A percentile compares a stretch with the other conserved stretches of the same genome.
Conservation (phyloP, 2,797 vertebrate species). For the Neosilurus hyrtlii region DNA sequence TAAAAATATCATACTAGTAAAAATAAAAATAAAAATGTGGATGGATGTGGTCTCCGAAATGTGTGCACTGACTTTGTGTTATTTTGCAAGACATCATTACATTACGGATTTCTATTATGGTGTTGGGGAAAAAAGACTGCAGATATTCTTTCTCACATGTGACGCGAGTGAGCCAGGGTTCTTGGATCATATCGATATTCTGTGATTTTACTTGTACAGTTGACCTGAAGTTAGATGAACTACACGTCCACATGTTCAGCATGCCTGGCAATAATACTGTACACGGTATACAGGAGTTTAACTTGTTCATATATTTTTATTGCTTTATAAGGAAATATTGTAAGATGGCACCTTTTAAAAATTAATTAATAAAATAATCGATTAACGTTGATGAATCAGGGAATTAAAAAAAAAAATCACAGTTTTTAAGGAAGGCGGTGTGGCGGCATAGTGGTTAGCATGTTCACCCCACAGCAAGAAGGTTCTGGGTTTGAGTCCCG, state of each 20-base stretch:
- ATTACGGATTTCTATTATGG: not conserved
- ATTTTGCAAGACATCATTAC: not conserved
- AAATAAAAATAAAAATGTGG: not conserved
- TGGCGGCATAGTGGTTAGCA: too few species aligned
- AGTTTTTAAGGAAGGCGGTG: too few species aligned
- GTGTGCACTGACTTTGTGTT: not conserved
- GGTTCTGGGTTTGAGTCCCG: too few species aligned
- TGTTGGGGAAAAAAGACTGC: not conserved
- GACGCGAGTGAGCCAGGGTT: not conserved
- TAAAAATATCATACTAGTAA: not conserved
- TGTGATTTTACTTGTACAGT: not conserved
- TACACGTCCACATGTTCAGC: not conserved
- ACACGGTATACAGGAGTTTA: too few species aligned
- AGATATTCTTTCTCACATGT: not conserved
- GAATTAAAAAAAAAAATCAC: too few species aligned
- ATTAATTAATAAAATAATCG: too few species aligned
- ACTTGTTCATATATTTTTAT: not conserved
- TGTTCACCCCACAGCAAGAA: too few species aligned
- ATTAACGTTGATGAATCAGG: too few species aligned
- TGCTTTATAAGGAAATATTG: not conserved
- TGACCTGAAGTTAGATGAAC: not conserved
- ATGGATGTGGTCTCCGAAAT: not conserved
- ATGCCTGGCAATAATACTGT: not conserved
- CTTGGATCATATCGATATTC: too few species aligned
- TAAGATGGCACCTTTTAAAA: too few species aligned